Evolutionary conservation across 2,113 vertebrate species (phyloP).

Genomic region (Bos indicus): DNA sequence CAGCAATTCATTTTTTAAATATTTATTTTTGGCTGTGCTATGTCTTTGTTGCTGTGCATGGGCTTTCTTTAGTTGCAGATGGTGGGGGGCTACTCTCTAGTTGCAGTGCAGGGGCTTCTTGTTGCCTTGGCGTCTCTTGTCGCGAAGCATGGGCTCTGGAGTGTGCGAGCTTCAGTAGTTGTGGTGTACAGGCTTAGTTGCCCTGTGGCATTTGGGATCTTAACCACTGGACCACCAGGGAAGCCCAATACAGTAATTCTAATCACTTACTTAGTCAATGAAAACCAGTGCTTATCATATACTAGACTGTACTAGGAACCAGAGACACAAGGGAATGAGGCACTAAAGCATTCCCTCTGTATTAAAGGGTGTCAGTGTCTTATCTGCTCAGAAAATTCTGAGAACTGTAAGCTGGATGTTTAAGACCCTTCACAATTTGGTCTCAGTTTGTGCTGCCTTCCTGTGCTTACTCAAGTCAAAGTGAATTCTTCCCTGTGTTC

Average conservation of each 20-base stretch:
- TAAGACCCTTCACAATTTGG: not conserved
- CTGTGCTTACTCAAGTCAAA: not conserved
- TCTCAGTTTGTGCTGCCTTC: not conserved
- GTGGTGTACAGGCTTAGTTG: not conserved
- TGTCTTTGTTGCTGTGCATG: not conserved
- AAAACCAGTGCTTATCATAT: not conserved
- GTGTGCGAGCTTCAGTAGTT: not conserved
- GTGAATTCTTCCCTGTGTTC: not conserved
- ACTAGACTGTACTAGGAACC: not conserved
- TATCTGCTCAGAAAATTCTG: not conserved
- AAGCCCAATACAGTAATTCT: not conserved
- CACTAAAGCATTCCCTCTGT: not conserved
- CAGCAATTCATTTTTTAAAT: not conserved
- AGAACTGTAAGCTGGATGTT: not conserved
- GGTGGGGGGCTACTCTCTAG: not conserved
- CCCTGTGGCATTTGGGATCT: not conserved
- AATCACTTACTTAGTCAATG: not conserved
- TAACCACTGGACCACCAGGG: not conserved
- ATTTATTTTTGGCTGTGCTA: not conserved
- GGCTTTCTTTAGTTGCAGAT: not conserved
- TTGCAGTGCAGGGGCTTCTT: not conserved
- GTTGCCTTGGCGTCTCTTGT: accelerated
- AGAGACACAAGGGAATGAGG: not conserved
- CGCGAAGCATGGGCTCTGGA: not conserved
- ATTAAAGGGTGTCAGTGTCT: not conserved